phyloP scores from a whole-genome alignment of 1,140 invertebrate species.

The Oncopeltus fasciatus region DNA sequence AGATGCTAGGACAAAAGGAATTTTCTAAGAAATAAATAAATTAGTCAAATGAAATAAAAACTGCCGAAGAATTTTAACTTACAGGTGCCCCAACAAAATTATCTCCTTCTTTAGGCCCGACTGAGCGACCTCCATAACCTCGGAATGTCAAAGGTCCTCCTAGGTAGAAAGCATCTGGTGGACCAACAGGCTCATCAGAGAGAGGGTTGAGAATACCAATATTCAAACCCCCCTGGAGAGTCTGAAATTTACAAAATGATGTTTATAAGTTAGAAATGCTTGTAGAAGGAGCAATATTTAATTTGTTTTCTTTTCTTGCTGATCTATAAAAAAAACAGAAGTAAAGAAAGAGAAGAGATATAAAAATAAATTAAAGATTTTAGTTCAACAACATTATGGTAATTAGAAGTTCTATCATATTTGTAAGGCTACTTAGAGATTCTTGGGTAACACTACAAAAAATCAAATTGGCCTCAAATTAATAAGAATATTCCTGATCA shows the following conservation, averaged over 20 bases:
- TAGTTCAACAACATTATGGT: no score
- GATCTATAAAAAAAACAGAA: no score
- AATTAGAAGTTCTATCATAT: no score
- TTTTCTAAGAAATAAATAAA: background rate
- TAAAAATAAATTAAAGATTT: no score
- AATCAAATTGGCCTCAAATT: no score
- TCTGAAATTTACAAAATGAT: constrained; percentile 39
- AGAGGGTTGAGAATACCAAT: constrained; percentile 46
- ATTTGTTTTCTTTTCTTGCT: no score
- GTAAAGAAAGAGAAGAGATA: no score
- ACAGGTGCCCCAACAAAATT: constrained; percentile 48
- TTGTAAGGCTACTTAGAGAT: no score
- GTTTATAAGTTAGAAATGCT: constrained; percentile 21
- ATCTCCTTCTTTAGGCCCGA: constrained; percentile 63
- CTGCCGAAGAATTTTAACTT: no score
- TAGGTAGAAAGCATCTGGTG: constrained; percentile 71
- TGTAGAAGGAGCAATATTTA: no score
- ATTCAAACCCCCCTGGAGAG: constrained; percentile 54
- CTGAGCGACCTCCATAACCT: constrained; percentile 67
- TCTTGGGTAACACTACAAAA: no score
- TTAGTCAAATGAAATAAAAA: background rate
- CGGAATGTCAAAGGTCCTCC: constrained; percentile 71
- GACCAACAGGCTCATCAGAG: constrained; percentile 45
- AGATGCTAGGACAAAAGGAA: background rate
- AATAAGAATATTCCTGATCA: no score